Evolutionary conservation across 2,797 vertebrate species (phyloP).

Genomic region (Brachyrhaphis roseni): DNA sequence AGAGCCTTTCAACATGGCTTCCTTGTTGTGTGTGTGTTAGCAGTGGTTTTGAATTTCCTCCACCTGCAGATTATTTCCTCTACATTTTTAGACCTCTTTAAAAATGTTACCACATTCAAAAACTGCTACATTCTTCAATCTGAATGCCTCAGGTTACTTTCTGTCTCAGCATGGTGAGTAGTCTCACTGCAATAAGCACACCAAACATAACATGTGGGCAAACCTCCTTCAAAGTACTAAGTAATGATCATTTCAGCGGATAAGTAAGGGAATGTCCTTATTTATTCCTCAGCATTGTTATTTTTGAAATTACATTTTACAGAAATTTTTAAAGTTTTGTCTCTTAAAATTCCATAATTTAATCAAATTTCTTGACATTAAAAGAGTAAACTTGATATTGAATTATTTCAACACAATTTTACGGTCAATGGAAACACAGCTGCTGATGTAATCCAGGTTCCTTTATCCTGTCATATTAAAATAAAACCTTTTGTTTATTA

Average conservation of each 20-base stretch:
- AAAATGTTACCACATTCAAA: background rate
- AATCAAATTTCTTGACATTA: background rate
- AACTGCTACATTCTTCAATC: background rate
- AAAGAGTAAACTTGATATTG: background rate
- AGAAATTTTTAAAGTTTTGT: background rate
- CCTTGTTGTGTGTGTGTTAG: background rate
- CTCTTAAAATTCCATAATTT: background rate
- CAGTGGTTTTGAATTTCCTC: background rate
- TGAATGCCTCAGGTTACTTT: background rate
- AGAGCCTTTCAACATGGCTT: background rate
- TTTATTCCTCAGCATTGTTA: background rate
- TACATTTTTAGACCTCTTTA: background rate
- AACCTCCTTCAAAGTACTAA: no score
- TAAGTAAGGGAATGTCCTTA: background rate
- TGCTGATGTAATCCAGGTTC: background rate
- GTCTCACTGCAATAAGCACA: background rate
- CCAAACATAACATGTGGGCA: background rate
- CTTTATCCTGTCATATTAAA: constrained; percentile 14
- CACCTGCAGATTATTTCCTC: background rate
- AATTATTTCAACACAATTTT: background rate
- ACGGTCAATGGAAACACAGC: background rate
- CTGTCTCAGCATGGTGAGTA: background rate
- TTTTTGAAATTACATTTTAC: background rate
- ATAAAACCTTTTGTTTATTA: background rate
- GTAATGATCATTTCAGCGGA: background rate